Conservation (phyloP, 1,140 invertebrate species). For the Kradibia gibbosae region DNA sequence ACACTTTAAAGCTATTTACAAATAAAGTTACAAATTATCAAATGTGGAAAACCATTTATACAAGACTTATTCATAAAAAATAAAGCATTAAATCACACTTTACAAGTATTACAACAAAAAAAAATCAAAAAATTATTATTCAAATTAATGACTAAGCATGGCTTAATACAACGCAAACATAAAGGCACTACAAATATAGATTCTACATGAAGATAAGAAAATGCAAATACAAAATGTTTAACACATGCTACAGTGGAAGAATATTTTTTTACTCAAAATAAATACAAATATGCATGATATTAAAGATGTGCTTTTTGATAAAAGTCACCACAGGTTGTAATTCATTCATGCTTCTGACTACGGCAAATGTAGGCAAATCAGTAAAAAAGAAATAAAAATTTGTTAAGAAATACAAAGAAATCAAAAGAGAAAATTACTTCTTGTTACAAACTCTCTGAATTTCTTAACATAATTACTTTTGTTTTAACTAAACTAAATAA, state of each 20-base stretch:
- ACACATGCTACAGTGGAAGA: background rate
- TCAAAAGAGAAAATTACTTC: background rate
- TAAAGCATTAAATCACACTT: background rate
- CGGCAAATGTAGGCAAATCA: constrained; percentile 1
- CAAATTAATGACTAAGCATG: background rate
- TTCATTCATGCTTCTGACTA: constrained; percentile 3
- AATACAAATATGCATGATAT: constrained; percentile 13
- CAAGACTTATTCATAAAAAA: background rate
- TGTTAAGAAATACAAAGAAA: background rate
- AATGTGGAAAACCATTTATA: background rate
- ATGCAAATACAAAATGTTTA: constrained; percentile 1
- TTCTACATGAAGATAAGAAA: background rate
- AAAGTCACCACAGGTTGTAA: constrained; percentile 26
- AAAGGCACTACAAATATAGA: background rate
- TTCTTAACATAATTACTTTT: background rate
- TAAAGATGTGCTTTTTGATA: too few relatives aligned
- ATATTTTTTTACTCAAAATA: background rate
- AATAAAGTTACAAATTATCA: background rate
- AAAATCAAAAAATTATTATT: background rate
- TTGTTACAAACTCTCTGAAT: background rate
- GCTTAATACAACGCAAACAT: background rate
- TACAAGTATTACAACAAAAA: background rate
- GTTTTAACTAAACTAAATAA: too few relatives aligned
- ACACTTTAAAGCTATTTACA: background rate
- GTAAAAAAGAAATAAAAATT: background rate